Evolutionary conservation across 2,113 vertebrate species (phyloP).

Genomic region (Rhinopithecus roxellana): DNA sequence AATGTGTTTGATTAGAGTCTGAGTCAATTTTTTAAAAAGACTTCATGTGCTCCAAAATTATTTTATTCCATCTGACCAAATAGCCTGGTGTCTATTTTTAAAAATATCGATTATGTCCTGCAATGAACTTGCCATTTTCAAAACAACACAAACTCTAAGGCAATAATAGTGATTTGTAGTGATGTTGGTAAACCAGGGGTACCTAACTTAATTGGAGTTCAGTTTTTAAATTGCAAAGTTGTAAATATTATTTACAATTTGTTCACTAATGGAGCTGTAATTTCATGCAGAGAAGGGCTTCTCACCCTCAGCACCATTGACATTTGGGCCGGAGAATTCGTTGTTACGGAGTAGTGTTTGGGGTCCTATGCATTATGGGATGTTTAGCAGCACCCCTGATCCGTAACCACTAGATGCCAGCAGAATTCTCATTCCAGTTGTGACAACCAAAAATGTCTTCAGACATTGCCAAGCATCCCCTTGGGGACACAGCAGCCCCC

Average conservation of each 20-base stretch:
- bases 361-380: not conserved
- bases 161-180: constrained; percentile 37
- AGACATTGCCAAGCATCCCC: not conserved
- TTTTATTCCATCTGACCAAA: constrained; percentile 62
- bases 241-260: constrained; percentile 69
- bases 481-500: not conserved
- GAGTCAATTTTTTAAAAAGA: not conserved
- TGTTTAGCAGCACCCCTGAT: not conserved
- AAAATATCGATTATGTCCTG: constrained; percentile 49
- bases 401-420: not conserved
- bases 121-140: constrained; percentile 59
- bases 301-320: not conserved
- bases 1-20: constrained; percentile 57
- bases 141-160: constrained; percentile 43
- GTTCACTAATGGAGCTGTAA: constrained; percentile 56
- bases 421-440: not conserved
- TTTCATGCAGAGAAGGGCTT: constrained; percentile 58
- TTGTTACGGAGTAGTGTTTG: not conserved
- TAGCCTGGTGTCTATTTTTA: constrained; percentile 71
- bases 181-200: constrained; percentile 7
- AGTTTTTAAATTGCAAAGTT: constrained; percentile 68
- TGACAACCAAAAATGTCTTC: constrained; percentile 30
- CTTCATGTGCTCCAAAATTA: constrained; percentile 12
- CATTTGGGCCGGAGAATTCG: constrained; percentile 5
- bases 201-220: constrained; percentile 57